Percentiles rank a stretch among this genome's conserved stretches.
These are phyloP conservation scores for Nesogale talazaci DNA, from an alignment of 2,113 vertebrate genomes.

Conservation along the genomic window DNA sequence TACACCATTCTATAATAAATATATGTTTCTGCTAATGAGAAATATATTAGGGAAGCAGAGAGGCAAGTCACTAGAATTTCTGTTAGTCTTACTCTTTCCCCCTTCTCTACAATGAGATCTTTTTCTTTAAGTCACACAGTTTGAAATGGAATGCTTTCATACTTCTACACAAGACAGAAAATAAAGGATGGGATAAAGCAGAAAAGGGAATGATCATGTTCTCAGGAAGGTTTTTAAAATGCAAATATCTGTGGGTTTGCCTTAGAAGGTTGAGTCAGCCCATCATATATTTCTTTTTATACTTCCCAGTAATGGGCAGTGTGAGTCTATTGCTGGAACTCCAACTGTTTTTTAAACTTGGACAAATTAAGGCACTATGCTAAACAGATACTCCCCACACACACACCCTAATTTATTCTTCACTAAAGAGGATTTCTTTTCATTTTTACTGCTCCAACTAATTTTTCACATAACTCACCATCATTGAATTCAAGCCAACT, in stretches of 20 bases:
- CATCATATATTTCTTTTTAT: constrained; percentile 19
- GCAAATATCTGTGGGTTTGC: background rate
- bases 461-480: too few species aligned
- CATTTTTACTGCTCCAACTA: too few species aligned
- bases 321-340: background rate
- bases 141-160: constrained; percentile 13
- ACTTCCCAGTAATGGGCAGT: background rate
- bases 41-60: constrained; percentile 19
- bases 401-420: background rate
- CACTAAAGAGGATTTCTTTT: background rate
- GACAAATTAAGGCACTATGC: background rate
- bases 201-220: constrained; percentile 38
- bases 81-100: background rate
- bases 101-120: background rate
- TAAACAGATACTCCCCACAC: constrained; percentile 15
- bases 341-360: constrained; percentile 42
- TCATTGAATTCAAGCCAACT: too few species aligned
- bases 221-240: constrained; percentile 21
- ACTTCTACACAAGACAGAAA: constrained; percentile 23
- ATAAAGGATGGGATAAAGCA: background rate
- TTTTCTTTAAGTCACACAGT: constrained; percentile 29
- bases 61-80: constrained; percentile 22
- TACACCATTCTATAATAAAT: constrained; percentile 14
- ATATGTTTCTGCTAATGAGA: constrained; percentile 49
- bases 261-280: background rate